phyloP scores from a whole-genome alignment of 1,140 invertebrate species.

The Drosophila tani region DNA sequence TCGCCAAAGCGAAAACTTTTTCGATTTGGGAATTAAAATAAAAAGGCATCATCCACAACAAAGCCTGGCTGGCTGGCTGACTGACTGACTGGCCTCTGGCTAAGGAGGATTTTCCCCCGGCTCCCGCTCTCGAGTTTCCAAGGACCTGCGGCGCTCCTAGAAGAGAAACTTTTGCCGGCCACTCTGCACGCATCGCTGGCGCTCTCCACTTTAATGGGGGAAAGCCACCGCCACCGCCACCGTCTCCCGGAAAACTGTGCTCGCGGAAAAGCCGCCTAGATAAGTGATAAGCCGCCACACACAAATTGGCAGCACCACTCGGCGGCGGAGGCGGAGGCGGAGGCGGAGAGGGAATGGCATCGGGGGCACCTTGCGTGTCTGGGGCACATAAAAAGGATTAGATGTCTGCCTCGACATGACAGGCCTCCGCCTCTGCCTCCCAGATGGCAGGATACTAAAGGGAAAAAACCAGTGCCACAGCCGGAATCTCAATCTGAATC shows the following conservation, averaged over 20 bases:
- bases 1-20: slow-evolving; percentile 71
- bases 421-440: neutral
- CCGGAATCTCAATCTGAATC: slow-evolving; percentile 26
- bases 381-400: slow-evolving; percentile 47
- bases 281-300: slow-evolving; percentile 78
- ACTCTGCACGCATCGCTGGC: slow-evolving; percentile 60
- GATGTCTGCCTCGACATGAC: slow-evolving; percentile 47
- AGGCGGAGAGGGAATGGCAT: slow-evolving; percentile 1
- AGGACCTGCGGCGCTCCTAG: slow-evolving; percentile 1
- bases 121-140: neutral
- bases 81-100: slow-evolving; percentile 33
- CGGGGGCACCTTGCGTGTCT: slow-evolving; percentile 54
- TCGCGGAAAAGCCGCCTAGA: slow-evolving; percentile 47
- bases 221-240: slow-evolving; percentile 35
- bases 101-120: slow-evolving; percentile 1
- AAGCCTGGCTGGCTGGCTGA: slow-evolving; percentile 10
- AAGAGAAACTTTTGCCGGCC: slow-evolving; percentile 49
- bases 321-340: neutral
- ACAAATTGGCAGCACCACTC: slow-evolving; percentile 62
- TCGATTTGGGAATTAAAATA: slow-evolving; percentile 82
- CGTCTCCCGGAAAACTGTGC: slow-evolving; percentile 3
- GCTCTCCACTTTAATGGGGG: slow-evolving; percentile 50
- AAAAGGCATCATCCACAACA: slow-evolving; percentile 50
- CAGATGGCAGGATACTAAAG: neutral
- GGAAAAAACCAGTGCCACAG: slow-evolving; percentile 1